A percentile compares a stretch with the other conserved stretches of the same genome.
Evolutionary conservation across 2,797 vertebrate species (phyloP).

Genomic region (Rhyacichthys aspro): DNA sequence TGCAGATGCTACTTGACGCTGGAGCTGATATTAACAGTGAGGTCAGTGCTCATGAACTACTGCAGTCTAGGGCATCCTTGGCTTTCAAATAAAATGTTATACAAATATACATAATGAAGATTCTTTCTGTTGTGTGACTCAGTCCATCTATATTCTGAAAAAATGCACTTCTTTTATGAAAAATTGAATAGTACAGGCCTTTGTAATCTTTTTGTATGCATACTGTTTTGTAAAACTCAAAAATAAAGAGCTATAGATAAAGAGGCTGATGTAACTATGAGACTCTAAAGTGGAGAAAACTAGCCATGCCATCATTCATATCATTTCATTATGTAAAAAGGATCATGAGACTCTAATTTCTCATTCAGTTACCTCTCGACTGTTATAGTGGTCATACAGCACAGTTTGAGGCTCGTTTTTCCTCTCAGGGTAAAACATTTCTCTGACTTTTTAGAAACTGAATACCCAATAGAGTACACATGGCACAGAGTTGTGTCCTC

Average conservation of each 20-base stretch:
- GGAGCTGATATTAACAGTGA: constrained; percentile 97
- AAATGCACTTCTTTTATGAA: no score
- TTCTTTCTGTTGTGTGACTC: no score
- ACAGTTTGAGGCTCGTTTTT: constrained; percentile 14
- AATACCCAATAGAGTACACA: constrained; percentile 12
- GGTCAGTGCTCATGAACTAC: constrained; percentile 78
- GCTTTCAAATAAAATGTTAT: neutral
- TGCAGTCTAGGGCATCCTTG: neutral
- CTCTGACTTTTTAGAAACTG: constrained; percentile 9
- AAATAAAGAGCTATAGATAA: no score
- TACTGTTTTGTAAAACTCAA: neutral
- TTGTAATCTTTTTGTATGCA: neutral
- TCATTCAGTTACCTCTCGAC: neutral
- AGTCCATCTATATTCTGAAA: no score
- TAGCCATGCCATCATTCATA: constrained; percentile 32
- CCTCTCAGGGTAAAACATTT: neutral
- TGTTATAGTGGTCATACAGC: neutral
- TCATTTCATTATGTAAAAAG: constrained; percentile 21
- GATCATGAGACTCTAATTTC: constrained; percentile 41
- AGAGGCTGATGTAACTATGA: neutral
- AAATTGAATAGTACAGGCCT: no score
- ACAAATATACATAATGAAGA: neutral
- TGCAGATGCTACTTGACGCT: constrained; percentile 98
- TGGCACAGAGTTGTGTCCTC: neutral
- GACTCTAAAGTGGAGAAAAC: constrained; percentile 38